phyloP scores from a whole-genome alignment of 2,797 vertebrate species.

The Anniella stebbinsi region DNA sequence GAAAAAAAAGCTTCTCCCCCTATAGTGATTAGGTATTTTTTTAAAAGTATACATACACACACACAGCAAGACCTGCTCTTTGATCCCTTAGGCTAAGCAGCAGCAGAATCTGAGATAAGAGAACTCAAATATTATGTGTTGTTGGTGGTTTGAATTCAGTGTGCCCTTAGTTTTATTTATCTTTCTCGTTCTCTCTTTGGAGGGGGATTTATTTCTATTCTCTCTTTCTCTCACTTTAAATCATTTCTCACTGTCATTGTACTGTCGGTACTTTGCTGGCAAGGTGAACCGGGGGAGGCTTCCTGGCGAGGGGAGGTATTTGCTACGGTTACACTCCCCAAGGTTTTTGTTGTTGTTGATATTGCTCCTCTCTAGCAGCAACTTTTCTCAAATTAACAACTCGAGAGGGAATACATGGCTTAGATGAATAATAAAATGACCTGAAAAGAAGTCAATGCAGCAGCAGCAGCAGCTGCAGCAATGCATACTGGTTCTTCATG shows the following conservation, averaged over 20 bases:
- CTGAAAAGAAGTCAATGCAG: background rate
- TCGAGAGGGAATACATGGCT: background rate
- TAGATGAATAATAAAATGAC: conserved; percentile 11
- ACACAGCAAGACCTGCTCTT: background rate
- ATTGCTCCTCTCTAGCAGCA: background rate
- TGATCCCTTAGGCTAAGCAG: conserved; percentile 16
- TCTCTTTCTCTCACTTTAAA: background rate
- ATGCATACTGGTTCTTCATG: background rate
- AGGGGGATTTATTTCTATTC: conserved; percentile 7
- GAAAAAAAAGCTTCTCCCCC: conserved; percentile 38
- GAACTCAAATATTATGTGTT: conserved; percentile 31
- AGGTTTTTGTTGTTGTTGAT: background rate
- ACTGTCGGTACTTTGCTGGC: fast-evolving
- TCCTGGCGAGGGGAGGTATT: background rate
- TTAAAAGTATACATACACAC: fast-evolving
- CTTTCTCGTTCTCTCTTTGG: background rate
- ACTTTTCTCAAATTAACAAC: background rate
- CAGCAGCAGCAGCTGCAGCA: fast-evolving
- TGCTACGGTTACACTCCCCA: fast-evolving
- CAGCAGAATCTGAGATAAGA: conserved; percentile 47
- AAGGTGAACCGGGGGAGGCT: background rate
- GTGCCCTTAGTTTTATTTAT: conserved; percentile 39
- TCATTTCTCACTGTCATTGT: conserved; percentile 16
- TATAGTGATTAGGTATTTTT: conserved; percentile 42
- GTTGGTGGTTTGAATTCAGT: conserved; percentile 24